phyloP scores from a whole-genome alignment of 1,140 invertebrate species.

The Dreissena polymorpha region DNA sequence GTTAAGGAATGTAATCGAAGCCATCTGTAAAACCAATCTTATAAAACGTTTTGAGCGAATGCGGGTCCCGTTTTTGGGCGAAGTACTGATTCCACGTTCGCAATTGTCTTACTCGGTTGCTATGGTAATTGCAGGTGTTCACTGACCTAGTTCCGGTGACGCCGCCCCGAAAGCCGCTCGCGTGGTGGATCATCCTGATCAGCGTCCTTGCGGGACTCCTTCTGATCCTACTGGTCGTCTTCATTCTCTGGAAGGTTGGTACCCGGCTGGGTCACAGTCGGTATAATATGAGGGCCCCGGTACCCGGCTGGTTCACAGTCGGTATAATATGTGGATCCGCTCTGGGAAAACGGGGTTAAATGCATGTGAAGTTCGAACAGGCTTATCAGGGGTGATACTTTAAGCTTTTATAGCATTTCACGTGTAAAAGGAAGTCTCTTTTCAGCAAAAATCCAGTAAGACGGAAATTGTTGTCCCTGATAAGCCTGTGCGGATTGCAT shows the following conservation, averaged over 20 bases:
- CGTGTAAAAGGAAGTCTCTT: too few species aligned
- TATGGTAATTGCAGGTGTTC: conserved; percentile 12
- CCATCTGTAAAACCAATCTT: too few species aligned
- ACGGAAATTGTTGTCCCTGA: too few species aligned
- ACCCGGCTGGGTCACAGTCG: not conserved
- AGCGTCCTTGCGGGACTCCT: conserved; percentile 25
- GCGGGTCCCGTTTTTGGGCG: too few species aligned
- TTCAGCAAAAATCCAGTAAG: too few species aligned
- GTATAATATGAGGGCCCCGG: not conserved
- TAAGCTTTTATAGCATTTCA: not conserved
- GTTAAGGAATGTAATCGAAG: too few species aligned
- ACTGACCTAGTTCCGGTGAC: conserved; percentile 30
- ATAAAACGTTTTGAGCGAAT: too few species aligned
- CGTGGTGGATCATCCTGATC: conserved; percentile 46
- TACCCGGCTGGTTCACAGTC: not conserved
- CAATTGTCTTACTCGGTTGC: too few species aligned
- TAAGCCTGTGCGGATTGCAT: too few species aligned
- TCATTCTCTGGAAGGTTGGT: conserved; percentile 46
- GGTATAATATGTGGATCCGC: not conserved
- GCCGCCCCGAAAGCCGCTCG: conserved; percentile 23
- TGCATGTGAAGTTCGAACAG: not conserved
- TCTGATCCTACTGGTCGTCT: conserved; percentile 6
- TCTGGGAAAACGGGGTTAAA: not conserved
- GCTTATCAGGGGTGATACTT: not conserved
- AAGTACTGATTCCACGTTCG: too few species aligned